Percentiles rank a stretch among this genome's conserved stretches.
Evolutionary conservation across 2,888 invertebrate species (phyloP).

Genomic region (Thera obeliscata): DNA sequence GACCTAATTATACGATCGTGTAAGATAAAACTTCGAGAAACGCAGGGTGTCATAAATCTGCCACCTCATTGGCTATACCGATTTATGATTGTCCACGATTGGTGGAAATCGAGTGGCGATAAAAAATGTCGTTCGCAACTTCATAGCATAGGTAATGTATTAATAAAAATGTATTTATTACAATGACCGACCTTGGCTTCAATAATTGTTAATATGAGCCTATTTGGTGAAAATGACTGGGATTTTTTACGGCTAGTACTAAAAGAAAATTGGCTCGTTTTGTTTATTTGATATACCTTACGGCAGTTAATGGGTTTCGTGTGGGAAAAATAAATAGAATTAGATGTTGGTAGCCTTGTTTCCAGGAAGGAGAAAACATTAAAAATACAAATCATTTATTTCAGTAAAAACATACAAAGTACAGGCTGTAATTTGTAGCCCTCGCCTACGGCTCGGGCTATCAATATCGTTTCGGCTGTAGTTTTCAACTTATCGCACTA

Average conservation of each 20-base stretch:
- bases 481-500: too few species aligned
- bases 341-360: neutral
- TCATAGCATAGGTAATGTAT: conserved; percentile 17
- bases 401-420: too few species aligned
- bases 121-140: conserved; percentile 19
- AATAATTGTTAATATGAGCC: conserved; percentile 26
- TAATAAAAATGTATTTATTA: conserved; percentile 26
- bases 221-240: conserved; percentile 27
- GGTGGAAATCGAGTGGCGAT: conserved; percentile 1
- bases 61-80: conserved; percentile 6
- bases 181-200: conserved; percentile 22
- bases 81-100: conserved; percentile 20
- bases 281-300: conserved; percentile 40
- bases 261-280: conserved; percentile 41
- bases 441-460: too few species aligned
- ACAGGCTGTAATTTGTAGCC: too few species aligned
- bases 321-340: conserved; percentile 18
- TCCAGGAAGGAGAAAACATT: neutral
- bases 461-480: too few species aligned
- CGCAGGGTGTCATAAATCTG: neutral
- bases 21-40: neutral
- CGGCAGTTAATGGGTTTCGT: conserved; percentile 21
- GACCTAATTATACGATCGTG: neutral
- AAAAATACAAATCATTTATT: too few species aligned
- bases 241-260: conserved; percentile 35